These are phyloP conservation scores for Cynopterus brachyotis DNA, from an alignment of 2,113 vertebrate species.

Conservation along the genomic window DNA sequence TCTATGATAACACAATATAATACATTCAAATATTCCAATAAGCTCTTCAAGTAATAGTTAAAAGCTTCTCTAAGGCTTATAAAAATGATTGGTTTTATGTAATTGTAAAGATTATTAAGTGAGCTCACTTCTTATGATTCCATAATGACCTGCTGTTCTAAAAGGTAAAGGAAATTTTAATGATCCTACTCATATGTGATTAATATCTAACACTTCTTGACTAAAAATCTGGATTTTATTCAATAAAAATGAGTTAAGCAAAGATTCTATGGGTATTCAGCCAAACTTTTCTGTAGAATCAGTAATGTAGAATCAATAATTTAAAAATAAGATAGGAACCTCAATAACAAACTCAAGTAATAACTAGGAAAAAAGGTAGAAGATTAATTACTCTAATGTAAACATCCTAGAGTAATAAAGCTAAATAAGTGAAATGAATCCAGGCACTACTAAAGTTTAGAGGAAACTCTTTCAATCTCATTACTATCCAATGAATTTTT, in stretches of 20 bases:
- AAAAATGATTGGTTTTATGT: conserved; percentile 83
- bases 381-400: conserved; percentile 72
- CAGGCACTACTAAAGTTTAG: background rate
- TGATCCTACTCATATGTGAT: conserved; percentile 81
- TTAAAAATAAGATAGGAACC: conserved; percentile 80
- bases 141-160: conserved; percentile 79
- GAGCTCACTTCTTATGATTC: conserved; percentile 82
- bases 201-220: conserved; percentile 82
- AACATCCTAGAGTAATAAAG: conserved; percentile 46
- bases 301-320: conserved; percentile 78
- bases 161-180: conserved; percentile 84
- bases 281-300: conserved; percentile 79
- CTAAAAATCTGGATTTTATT: conserved; percentile 82
- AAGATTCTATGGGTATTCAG: conserved; percentile 78
- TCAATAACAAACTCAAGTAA: conserved; percentile 79
- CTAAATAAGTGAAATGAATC: conserved; percentile 36
- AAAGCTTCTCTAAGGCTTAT: conserved; percentile 79
- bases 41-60: conserved; percentile 72
- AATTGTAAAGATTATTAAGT: conserved; percentile 83
- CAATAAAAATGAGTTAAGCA: conserved; percentile 85
- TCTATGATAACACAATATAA: conserved; percentile 77
- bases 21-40: conserved; percentile 72
- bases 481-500: background rate
- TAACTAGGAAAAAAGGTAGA: conserved; percentile 63
- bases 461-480: background rate